Percentiles rank a stretch among this genome's conserved stretches.
Conservation (phyloP, 2,797 vertebrate genomes). For the Pelobates cultripes region DNA sequence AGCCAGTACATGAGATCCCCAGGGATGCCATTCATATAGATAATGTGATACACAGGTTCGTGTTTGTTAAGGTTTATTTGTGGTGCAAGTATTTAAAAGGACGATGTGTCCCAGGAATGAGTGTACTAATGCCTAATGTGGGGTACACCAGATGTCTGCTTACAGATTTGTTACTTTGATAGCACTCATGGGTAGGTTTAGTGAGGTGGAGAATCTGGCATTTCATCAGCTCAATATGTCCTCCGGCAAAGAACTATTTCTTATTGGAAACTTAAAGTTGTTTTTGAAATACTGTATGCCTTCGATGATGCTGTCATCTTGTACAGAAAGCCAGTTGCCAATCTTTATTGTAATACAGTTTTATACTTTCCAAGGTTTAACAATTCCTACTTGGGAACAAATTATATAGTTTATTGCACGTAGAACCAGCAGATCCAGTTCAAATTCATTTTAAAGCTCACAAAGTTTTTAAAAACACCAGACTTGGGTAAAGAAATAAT, state of each 20-base stretch:
- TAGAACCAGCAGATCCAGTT: too few species aligned
- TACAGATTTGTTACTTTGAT: slow-evolving; percentile 50
- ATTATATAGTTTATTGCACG: too few species aligned
- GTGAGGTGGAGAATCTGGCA: slow-evolving; percentile 24
- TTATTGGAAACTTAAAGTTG: slow-evolving; percentile 25
- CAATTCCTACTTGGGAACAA: too few species aligned
- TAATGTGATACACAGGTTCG: slow-evolving; percentile 52
- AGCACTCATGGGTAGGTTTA: slow-evolving; percentile 44
- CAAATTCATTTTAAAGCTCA: too few species aligned
- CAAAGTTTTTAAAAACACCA: too few species aligned
- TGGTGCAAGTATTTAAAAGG: slow-evolving; percentile 54
- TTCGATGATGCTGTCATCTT: background rate
- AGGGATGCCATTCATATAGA: slow-evolving; percentile 48
- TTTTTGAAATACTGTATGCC: slow-evolving; percentile 6
- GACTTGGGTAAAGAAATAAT: too few species aligned
- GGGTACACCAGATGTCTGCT: slow-evolving; percentile 53
- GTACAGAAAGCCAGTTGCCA: too few species aligned
- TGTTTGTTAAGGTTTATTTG: slow-evolving; percentile 56
- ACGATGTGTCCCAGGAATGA: slow-evolving; percentile 53
- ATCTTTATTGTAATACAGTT: too few species aligned
- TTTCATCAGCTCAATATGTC: slow-evolving; percentile 38
- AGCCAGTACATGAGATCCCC: slow-evolving; percentile 42
- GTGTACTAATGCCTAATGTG: slow-evolving; percentile 48
- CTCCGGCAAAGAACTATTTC: slow-evolving; percentile 30
- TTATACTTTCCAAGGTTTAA: too few species aligned